Base-by-base conservation (phyloP, 2,113 vertebrate species). In the Pseudorasbora parva region DNA sequence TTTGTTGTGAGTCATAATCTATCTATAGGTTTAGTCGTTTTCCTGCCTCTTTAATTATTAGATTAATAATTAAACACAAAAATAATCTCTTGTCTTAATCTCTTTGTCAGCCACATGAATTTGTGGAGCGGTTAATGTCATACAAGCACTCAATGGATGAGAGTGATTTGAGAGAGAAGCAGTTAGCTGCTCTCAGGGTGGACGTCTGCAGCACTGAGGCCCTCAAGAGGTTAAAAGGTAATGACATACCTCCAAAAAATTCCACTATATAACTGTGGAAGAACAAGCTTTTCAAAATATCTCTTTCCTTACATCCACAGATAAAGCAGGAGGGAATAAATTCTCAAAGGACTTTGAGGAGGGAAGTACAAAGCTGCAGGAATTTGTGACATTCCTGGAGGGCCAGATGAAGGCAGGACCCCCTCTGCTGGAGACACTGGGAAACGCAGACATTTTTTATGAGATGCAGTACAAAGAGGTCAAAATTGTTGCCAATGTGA, bases 401-500 rank as follows among this genome's bases (percentile, higher is more conserved):
- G 96, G 95, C 54, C 96, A 99, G 25, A 93, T 98, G 91, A 96
- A 96, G 81, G 94, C 93, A 0, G 95, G 95, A 5, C 96, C 98
- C 11, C 92, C 95, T 0, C 92, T 99, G 33, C 95, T 96, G 0
- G 98, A 99, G 83, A 95, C 95, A 11, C 88, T 99, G 83, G 96
- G 96, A 89, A 99, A 99, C 0, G 97, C 98, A 0, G 97, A 98
- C 1, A 96, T 99, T 76, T 99, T 99, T 88, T 99, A 99, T 0
- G 96, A 99, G 90, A 98, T 96, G 17, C 98, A 99, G 85, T 99
- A 98, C 88, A 99, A 98, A 85, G 98, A 99, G 85, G 98, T 99
- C 74, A 99, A 99, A 91, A 97, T 99, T 68, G 97, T 99, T 8
- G 98, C 97, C 6, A 99, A 99, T 10, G 98, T 99, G 89, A 97